These are phyloP conservation scores for Albula glossodonta DNA, from an alignment of 2,113 vertebrate genomes.

Conservation along the genomic window DNA sequence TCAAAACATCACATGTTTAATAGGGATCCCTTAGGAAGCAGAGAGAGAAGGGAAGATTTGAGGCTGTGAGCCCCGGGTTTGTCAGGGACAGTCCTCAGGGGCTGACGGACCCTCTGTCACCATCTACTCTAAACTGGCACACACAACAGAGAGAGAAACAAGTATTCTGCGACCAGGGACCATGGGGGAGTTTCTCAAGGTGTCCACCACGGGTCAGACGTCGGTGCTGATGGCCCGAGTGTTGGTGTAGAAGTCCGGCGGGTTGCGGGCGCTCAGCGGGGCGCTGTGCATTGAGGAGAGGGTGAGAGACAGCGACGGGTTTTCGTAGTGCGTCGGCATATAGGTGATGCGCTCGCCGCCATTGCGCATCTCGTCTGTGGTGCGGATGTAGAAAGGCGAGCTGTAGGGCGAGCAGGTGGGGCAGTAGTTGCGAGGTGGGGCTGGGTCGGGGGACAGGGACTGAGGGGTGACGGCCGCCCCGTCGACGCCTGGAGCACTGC, in stretches of 20 bases:
- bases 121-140: not conserved
- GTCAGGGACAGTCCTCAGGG: constrained; percentile 1
- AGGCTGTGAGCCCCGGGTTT: not conserved
- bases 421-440: constrained; percentile 66
- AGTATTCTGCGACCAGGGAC: not conserved
- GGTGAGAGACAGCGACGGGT: constrained; percentile 75
- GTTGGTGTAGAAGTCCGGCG: constrained; percentile 79
- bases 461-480: constrained; percentile 64
- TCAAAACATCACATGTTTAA: constrained; percentile 14
- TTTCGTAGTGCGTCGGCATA: constrained; percentile 79
- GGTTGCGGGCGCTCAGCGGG: constrained; percentile 74
- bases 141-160: not conserved
- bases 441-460: constrained; percentile 62
- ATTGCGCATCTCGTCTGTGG: constrained; percentile 83
- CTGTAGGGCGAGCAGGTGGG: constrained; percentile 84
- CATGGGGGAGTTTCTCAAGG: constrained; percentile 26
- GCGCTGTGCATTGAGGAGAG: constrained; percentile 74
- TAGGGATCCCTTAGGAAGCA: not conserved
- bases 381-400: constrained; percentile 88
- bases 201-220: constrained; percentile 69
- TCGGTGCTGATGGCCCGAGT: constrained; percentile 90
- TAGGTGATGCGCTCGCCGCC: constrained; percentile 85
- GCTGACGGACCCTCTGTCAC: not conserved
- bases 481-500: constrained; percentile 76
- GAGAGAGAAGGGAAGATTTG: not conserved